phyloP scores from a whole-genome alignment of 2,888 invertebrate genomes.

The Marronus borbonicus region DNA sequence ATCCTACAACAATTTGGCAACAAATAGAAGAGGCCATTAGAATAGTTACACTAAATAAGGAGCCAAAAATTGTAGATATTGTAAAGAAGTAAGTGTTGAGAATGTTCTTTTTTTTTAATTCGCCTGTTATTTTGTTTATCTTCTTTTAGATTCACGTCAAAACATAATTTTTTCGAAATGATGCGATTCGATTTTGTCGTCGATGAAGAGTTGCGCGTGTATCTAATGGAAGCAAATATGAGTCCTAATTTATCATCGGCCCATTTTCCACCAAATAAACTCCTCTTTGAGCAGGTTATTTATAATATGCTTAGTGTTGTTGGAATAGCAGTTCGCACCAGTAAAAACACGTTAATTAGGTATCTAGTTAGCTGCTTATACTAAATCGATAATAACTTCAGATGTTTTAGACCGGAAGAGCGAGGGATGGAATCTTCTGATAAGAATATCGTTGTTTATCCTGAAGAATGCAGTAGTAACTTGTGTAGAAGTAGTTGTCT shows the following conservation, averaged over 20 bases:
- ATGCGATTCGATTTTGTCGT: constrained; percentile 95
- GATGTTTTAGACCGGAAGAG: constrained; percentile 68
- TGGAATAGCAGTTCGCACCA: constrained; percentile 77
- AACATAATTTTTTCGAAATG: constrained; percentile 91
- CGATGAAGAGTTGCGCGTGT: constrained; percentile 89
- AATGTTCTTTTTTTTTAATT: not conserved
- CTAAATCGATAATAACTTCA: not conserved
- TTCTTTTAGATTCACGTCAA: constrained; percentile 69
- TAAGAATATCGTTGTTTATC: constrained; percentile 85
- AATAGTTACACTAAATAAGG: constrained; percentile 80
- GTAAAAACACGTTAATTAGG: constrained; percentile 69
- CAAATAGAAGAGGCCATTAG: constrained; percentile 86
- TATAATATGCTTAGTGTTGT: constrained; percentile 87
- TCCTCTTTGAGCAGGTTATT: constrained; percentile 93
- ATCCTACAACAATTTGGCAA: constrained; percentile 84
- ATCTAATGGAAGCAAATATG: constrained; percentile 97
- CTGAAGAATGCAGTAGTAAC: constrained; percentile 77
- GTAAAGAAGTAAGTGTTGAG: constrained; percentile 66
- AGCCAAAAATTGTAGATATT: constrained; percentile 77
- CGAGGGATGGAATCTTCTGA: constrained; percentile 81
- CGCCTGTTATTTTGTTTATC: too few species aligned
- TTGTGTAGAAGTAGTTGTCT: constrained; percentile 77
- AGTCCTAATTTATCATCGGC: constrained; percentile 96
- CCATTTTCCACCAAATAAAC: constrained; percentile 90
- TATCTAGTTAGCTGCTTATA: constrained; percentile 57